Base-by-base conservation (phyloP, 2,888 invertebrate species). In the Torymus tubicola region DNA sequence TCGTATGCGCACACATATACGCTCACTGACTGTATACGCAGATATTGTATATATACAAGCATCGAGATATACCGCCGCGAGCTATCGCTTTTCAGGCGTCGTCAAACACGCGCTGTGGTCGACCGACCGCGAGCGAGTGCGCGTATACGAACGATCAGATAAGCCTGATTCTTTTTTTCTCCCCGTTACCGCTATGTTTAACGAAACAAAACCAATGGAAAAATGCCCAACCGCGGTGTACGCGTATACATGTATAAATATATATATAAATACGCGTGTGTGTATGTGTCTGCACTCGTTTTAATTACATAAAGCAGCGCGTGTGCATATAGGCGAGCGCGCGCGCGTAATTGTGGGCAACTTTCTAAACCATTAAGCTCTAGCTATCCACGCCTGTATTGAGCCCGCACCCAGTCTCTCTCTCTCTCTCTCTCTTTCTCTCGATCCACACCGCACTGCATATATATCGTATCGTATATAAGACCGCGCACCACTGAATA, bases 341-440 rank as follows among this genome's bases (percentile, higher is more conserved):
- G 31, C 3, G 31, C 55, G 61, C 42, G 61, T 78, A 78, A 74
- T 70, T 61, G 74, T 74, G 78, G 71, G 63, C 71, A 76, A 81
- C 79, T 81, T 81, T 81, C 81, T 81, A 81, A 81, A 69, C 79
- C 79, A 81, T 81, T 79, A 81, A 72, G 76, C n/a, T n/a, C 63
- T 52, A 42, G 68, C 72, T 64, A 24, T 63, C 18, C 57, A 57
- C 67, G 53, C 42, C 18, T 64, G 18, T 53, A 64, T n/a, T 65
- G 67, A 79, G 58, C 24, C 61, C 78, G 55, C 53, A 61, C 53
- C 55, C 16, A 53, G n/a, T 24, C 24, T 24, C 24, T 24, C 24
- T 24, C 24, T 24, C 24, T 24, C 24, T 24, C 24, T 24, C 24
- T 31, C 31, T 31, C 31, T 31, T 8, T 31, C 31, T 31, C 31